These are phyloP conservation scores for Patagioenas fasciata DNA, from an alignment of 2,113 vertebrate species.

Conservation along the genomic window DNA sequence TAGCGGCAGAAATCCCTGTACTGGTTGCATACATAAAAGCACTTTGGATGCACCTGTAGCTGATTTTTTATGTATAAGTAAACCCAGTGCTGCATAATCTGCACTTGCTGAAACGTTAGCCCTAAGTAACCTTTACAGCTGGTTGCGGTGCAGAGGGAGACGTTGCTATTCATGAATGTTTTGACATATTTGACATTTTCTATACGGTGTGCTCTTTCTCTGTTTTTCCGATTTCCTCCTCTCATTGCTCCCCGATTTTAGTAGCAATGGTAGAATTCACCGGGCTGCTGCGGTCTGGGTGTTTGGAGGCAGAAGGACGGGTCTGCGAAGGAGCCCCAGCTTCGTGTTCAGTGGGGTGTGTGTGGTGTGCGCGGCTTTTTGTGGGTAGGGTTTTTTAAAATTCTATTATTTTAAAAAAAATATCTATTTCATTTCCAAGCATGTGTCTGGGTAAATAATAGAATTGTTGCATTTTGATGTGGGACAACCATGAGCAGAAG, in stretches of 20 bases:
- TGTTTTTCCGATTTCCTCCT: conserved; percentile 18
- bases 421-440: neutral
- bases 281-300: neutral
- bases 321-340: neutral
- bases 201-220: conserved; percentile 63
- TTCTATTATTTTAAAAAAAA: too few species aligned
- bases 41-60: conserved; percentile 41
- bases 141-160: conserved; percentile 71
- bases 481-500: neutral
- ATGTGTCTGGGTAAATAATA: neutral
- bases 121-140: conserved; percentile 78
- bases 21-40: neutral
- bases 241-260: neutral
- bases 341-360: neutral
- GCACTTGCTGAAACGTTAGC: conserved; percentile 72
- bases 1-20: neutral
- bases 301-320: neutral
- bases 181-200: conserved; percentile 83
- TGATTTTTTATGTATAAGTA: conserved; percentile 67
- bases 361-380: too few species aligned
- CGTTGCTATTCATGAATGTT: conserved; percentile 79
- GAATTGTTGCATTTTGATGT: neutral
- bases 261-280: neutral
- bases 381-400: too few species aligned
- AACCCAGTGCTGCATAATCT: conserved; percentile 65